phyloP scores from a whole-genome alignment of 2,797 vertebrate genomes.

The Xenentodon cancila region DNA sequence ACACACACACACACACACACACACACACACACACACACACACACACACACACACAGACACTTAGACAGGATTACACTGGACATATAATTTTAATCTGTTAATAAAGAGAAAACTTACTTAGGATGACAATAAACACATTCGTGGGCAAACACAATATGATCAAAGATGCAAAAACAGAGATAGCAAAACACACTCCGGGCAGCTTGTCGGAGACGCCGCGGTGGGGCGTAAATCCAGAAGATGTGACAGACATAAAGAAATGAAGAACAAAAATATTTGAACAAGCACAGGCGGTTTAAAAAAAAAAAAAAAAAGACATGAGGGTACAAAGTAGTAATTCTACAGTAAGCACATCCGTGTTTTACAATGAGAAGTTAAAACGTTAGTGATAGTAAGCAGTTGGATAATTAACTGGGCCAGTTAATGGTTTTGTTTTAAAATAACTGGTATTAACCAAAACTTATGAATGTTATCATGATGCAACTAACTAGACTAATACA shows the following conservation, averaged over 20 bases:
- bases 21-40: slow-evolving; percentile 2
- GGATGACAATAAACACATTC: background rate
- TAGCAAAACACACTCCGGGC: background rate
- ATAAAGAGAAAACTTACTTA: slow-evolving; percentile 8
- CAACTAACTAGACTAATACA: no score
- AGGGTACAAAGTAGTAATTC: no score
- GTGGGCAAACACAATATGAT: background rate
- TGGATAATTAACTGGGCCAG: no score
- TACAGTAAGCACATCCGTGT: no score
- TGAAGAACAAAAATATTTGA: background rate
- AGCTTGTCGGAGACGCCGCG: background rate
- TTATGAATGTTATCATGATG: no score
- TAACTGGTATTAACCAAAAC: no score
- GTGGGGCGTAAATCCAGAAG: background rate
- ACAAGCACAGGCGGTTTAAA: background rate
- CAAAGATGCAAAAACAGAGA: background rate
- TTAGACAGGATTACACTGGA: slow-evolving; percentile 6
- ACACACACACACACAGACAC: background rate
- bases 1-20: background rate
- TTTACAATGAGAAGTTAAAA: no score
- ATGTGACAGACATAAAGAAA: background rate
- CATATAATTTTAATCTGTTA: slow-evolving; percentile 32
- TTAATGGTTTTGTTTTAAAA: no score
- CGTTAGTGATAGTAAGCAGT: no score
- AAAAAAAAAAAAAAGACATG: no score